These are phyloP conservation scores for Aleiodes alternator DNA, from an alignment of 2,888 invertebrate species.

Conservation along the genomic window DNA sequence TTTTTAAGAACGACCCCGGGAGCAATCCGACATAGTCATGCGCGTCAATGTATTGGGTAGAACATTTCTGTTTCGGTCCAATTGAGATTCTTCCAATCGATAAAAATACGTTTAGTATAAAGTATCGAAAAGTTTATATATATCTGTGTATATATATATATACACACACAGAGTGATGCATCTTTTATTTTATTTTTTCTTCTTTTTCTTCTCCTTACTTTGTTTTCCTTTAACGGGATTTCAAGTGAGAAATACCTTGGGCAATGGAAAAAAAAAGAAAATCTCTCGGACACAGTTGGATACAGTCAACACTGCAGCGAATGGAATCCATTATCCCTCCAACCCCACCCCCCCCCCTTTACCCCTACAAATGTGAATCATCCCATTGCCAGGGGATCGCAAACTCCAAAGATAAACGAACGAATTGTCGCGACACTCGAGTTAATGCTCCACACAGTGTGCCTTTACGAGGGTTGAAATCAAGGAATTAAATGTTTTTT, in stretches of 20 bases:
- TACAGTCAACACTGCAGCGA: slow-evolving; percentile 1
- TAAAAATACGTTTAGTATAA: slow-evolving; percentile 32
- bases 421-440: slow-evolving; percentile 55
- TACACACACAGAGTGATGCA: too few species aligned
- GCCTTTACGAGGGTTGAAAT: slow-evolving; percentile 16
- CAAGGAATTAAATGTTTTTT: slow-evolving; percentile 13
- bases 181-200: background rate
- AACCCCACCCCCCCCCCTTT: background rate
- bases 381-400: slow-evolving; percentile 4
- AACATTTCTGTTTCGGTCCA: slow-evolving; percentile 36
- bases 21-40: slow-evolving; percentile 44
- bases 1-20: slow-evolving; percentile 36
- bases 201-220: background rate
- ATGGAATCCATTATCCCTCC: slow-evolving; percentile 29
- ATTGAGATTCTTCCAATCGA: slow-evolving; percentile 30
- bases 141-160: background rate
- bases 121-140: background rate
- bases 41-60: slow-evolving; percentile 36
- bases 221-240: background rate
- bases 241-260: background rate
- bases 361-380: slow-evolving; percentile 30
- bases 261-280: background rate
- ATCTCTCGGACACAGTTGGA: slow-evolving; percentile 21
- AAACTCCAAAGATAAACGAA: slow-evolving; percentile 52
- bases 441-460: slow-evolving; percentile 49